Base-by-base conservation (phyloP, 2,888 invertebrate species). In the Quadroppia sp. region DNA sequence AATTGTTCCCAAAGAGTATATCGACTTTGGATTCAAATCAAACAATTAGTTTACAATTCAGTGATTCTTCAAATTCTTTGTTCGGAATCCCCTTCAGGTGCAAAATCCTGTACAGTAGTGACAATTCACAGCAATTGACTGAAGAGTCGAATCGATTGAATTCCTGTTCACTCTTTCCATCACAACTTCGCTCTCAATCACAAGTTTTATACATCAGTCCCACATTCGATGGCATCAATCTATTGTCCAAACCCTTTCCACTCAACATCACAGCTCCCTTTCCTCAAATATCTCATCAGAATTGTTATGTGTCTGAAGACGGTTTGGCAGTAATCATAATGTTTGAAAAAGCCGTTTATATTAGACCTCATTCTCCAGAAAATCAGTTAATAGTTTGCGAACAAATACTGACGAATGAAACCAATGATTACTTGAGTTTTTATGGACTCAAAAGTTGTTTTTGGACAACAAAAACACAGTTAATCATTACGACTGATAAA, bases 391-490 rank as follows among this genome's bases (percentile, higher is more conserved):
- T 50, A 25, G 45, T 71, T 20, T 79, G 79, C 45, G 70, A 74
- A 17, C 64, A 75, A 32, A 73, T 79, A 17, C 71, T 79, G 4
- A 77, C 75, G 45, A 71, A 48, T 13, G 77, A 76, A 53, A 79
- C 78, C 20, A 71, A 78, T 13, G 61, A 53, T 23, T 69, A 72
- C 42, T 67, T 79, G 28, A 78, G 76, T n/a, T 73, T 74, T 56
- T 75, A 76, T 67, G 75, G 74, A 53, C 56, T 71, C 15, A 30
- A 71, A 20, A 74, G 30, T 20, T 79, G 79, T 73, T 59, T 76
- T n/a, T 79, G 79, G 79, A 77, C 78, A 7, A 78, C 79, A 30
- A 79, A 79, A 72, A 75, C 76, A 13, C 79, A 79, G 23, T 67
- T 79, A 20, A 76, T 79, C n/a, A 77, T 78, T 11, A 74, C 73